Conservation (phyloP, 2,113 vertebrate species). For the Callaeas wilsoni region DNA sequence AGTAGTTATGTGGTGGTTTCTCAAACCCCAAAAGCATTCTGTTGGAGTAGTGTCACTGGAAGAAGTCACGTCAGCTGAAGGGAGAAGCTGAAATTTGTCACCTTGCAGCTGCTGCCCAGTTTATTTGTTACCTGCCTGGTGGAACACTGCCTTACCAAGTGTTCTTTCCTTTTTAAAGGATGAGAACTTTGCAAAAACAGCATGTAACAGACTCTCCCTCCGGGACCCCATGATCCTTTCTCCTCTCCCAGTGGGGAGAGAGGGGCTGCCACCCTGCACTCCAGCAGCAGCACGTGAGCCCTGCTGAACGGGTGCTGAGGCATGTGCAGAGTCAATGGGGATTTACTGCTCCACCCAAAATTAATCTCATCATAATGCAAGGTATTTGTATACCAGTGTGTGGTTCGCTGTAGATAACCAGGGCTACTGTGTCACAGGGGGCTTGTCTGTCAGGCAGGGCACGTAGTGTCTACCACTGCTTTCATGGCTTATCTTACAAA, state of each 20-base stretch:
- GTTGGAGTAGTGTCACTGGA: not conserved
- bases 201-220: accelerated
- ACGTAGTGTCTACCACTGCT: not conserved
- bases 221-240: not conserved
- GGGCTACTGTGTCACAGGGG: not conserved
- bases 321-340: not conserved
- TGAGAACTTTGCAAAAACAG: not conserved
- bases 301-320: not conserved
- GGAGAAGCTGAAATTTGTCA: not conserved
- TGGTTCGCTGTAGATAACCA: not conserved
- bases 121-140: not conserved
- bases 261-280: not conserved
- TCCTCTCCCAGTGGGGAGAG: not conserved
- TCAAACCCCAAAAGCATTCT: not conserved
- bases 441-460: not conserved
- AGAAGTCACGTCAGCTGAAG: not conserved
- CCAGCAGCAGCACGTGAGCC: not conserved
- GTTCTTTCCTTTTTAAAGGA: not conserved
- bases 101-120: not conserved
- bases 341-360: slow-evolving; percentile 19
- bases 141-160: accelerated
- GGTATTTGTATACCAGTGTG: not conserved
- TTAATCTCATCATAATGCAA: not conserved
- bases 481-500: not conserved
- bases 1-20: not conserved